A percentile compares a stretch with the other conserved stretches of the same genome.
phyloP scores from a whole-genome alignment of 2,113 vertebrate genomes.

The Damaliscus lunatus region DNA sequence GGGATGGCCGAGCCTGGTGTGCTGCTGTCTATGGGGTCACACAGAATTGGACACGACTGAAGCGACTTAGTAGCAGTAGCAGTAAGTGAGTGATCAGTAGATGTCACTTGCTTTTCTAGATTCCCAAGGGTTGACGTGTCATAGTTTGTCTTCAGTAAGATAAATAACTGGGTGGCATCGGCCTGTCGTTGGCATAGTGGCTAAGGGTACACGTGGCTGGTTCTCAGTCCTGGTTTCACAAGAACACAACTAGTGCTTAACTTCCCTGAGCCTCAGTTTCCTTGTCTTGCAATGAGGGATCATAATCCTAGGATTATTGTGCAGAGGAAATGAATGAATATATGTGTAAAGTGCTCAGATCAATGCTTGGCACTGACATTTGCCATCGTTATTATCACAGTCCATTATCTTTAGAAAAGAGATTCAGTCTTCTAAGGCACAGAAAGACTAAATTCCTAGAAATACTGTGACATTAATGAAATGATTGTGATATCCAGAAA shows the following conservation, averaged over 20 bases:
- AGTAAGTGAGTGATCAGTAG: background rate
- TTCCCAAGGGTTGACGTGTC: background rate
- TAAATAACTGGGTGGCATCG: background rate
- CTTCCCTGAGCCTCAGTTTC: background rate
- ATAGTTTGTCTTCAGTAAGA: background rate
- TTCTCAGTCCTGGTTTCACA: background rate
- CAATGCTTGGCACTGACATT: background rate
- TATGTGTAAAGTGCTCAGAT: background rate
- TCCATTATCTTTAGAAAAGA: background rate
- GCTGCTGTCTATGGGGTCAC: too few species aligned
- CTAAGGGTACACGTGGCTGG: background rate
- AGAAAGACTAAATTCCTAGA: background rate
- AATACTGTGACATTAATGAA: background rate
- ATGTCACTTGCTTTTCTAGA: background rate
- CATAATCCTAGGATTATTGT: background rate
- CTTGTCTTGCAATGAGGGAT: background rate
- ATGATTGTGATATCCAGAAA: background rate
- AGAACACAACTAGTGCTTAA: fast-evolving
- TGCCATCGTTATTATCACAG: background rate
- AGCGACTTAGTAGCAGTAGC: too few species aligned
- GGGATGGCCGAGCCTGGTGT: too few species aligned
- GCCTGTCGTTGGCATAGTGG: background rate
- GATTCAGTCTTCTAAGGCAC: background rate
- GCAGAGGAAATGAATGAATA: background rate
- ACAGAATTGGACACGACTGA: too few species aligned